These are phyloP conservation scores for Drosophila obscura DNA, from an alignment of 1,140 invertebrate species.

Conservation along the genomic window DNA sequence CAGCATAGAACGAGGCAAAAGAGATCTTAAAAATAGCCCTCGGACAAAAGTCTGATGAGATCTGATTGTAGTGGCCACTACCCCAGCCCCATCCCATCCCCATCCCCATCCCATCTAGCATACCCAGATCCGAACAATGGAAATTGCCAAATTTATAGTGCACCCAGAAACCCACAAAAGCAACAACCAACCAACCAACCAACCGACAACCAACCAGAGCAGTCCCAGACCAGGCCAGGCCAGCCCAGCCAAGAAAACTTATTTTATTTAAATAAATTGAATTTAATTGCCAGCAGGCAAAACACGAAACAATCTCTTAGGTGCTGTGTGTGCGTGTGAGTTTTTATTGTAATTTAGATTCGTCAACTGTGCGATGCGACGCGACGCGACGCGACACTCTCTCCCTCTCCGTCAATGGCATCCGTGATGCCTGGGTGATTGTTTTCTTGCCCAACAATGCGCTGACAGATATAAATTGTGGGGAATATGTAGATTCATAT, in stretches of 20 bases:
- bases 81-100: conserved; percentile 31
- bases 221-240: conserved; percentile 62
- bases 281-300: conserved; percentile 77
- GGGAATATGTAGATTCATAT: conserved; percentile 9
- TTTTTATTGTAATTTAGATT: conserved; percentile 70
- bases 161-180: conserved; percentile 72
- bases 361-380: conserved; percentile 57
- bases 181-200: conserved; percentile 34
- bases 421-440: conserved; percentile 10
- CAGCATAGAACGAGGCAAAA: conserved; percentile 53
- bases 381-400: neutral
- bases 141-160: conserved; percentile 78
- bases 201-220: conserved; percentile 33
- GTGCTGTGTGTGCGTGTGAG: conserved; percentile 29
- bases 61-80: conserved; percentile 32
- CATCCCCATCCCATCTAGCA: conserved; percentile 25
- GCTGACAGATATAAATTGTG: conserved; percentile 5
- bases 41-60: conserved; percentile 76
- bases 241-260: conserved; percentile 61
- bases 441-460: conserved; percentile 29
- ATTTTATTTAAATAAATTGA: conserved; percentile 82
- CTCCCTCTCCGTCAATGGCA: neutral
- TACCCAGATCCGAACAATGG: conserved; percentile 64
- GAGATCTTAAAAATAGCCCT: conserved; percentile 81
- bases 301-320: conserved; percentile 28